Evolutionary conservation across 2,113 vertebrate genomes (phyloP).

Genomic region (Tauraco erythrolophus): DNA sequence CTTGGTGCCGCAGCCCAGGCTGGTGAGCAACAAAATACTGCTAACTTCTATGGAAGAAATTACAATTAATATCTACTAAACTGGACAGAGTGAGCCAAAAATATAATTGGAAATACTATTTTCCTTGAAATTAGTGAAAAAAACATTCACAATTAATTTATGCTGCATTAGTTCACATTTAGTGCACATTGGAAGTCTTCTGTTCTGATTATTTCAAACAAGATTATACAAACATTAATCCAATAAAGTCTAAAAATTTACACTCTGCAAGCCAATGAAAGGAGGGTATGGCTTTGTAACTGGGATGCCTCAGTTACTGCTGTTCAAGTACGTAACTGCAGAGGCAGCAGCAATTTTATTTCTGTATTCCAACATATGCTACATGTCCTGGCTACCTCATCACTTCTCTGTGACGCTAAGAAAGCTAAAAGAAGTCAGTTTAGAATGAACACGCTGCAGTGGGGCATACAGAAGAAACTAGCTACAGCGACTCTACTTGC

Average conservation of each 20-base stretch:
- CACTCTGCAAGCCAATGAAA: background rate
- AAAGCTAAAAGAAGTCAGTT: background rate
- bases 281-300: background rate
- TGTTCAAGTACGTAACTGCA: background rate
- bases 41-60: background rate
- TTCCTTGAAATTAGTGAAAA: background rate
- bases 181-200: background rate
- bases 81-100: background rate
- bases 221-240: background rate
- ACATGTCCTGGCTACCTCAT: background rate
- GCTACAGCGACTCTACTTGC: background rate
- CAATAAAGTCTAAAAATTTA: background rate
- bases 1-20: too few species aligned
- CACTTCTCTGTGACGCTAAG: background rate
- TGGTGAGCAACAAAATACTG: too few species aligned
- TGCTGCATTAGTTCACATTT: background rate
- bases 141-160: background rate
- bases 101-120: accelerated
- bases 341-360: background rate
- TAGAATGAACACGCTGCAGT: background rate
- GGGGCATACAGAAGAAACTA: background rate
- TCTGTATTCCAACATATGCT: background rate
- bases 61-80: background rate
- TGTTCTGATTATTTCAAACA: background rate
- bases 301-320: background rate